Evolutionary conservation across 1,140 invertebrate genomes (phyloP).

Genomic region (Conus ventricosus): DNA sequence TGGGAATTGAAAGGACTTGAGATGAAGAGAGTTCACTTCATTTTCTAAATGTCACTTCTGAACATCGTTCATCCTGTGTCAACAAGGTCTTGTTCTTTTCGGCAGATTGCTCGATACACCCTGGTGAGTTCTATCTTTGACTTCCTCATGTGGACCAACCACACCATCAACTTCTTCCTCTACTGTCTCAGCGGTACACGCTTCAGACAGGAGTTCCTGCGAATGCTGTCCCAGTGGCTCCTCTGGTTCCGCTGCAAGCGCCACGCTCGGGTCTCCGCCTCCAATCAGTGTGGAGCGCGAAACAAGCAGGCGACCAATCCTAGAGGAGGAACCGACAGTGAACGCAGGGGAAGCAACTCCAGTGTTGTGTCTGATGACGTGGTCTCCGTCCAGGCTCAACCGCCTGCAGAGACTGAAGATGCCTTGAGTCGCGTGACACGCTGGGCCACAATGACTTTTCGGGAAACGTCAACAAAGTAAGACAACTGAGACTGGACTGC

Average conservation of each 20-base stretch:
- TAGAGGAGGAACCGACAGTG: neutral
- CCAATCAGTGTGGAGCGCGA: neutral
- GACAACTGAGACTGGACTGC: too few relatives aligned
- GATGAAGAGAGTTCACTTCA: too few relatives aligned
- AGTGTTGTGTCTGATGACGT: constrained; percentile 19
- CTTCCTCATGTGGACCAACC: constrained; percentile 63
- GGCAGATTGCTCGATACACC: constrained; percentile 47
- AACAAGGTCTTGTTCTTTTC: neutral
- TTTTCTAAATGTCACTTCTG: neutral
- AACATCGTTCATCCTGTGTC: neutral
- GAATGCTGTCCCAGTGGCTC: constrained; percentile 64
- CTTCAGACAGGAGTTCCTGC: constrained; percentile 60
- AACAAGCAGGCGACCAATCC: neutral
- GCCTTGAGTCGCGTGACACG: constrained; percentile 14
- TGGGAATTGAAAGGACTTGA: too few relatives aligned
- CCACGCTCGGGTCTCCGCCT: neutral
- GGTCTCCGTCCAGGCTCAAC: neutral
- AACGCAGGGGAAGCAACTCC: constrained; percentile 14
- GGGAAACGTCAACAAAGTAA: neutral
- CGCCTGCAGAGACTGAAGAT: constrained; percentile 15
- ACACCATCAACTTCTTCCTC: constrained; percentile 68
- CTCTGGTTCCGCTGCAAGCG: neutral
- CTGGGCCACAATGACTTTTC: constrained; percentile 24
- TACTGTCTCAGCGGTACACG: constrained; percentile 64
- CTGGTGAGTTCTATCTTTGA: constrained; percentile 51